Conservation (phyloP, 2,797 vertebrate species). For the Lepidocolaptes lacrymiger region DNA sequence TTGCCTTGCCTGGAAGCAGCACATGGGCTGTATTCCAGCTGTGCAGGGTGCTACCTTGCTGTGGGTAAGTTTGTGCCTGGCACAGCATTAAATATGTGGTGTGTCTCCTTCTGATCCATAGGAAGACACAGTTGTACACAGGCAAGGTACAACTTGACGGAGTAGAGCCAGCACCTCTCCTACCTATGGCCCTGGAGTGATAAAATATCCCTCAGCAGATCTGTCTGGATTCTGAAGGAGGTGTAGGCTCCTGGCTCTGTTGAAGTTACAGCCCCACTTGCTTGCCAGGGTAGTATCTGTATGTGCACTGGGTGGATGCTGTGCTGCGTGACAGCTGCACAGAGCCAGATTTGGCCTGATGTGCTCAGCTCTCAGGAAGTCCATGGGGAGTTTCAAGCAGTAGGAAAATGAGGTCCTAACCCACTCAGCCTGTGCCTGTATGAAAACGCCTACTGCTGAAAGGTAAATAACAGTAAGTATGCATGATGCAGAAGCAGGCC, state of each 20-base stretch:
- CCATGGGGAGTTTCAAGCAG: neutral
- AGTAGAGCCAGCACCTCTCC: neutral
- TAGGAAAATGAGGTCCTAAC: neutral
- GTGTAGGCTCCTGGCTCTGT: neutral
- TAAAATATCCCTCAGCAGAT: neutral
- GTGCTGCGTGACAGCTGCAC: neutral
- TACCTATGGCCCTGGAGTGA: neutral
- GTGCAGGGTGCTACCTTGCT: neutral
- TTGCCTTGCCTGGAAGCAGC: neutral
- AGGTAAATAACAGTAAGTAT: neutral
- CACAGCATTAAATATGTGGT: neutral
- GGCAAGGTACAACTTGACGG: neutral
- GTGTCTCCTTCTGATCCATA: fast-evolving
- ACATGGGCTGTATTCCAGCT: neutral
- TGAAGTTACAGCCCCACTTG: neutral
- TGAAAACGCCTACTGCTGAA: neutral
- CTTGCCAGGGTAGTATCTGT: neutral
- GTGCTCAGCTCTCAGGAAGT: neutral
- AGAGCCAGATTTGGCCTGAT: neutral
- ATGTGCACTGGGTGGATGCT: fast-evolving
- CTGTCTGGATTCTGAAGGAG: neutral
- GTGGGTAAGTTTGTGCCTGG: neutral
- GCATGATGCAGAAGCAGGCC: neutral
- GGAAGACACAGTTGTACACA: neutral
- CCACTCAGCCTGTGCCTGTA: neutral